Evolutionary conservation across 2,797 vertebrate species (phyloP), one percentile per base, ranked within the genome.

Genomic region (Adelosebastes latens): DNA sequence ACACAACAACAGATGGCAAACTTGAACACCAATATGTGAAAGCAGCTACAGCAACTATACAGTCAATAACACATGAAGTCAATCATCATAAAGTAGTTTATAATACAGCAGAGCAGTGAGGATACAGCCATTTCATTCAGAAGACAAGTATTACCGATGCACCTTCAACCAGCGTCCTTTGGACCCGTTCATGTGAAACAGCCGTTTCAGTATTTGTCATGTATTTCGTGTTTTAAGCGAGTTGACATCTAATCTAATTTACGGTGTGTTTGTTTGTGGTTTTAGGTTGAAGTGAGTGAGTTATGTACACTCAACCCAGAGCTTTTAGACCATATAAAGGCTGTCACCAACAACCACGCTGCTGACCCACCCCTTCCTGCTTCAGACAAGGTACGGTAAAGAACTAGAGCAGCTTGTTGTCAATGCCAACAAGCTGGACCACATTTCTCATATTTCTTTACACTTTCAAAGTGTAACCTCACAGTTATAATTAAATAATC

Each of bases 241-340:
- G 9, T 11, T 32, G 11, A 34, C 14, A 0, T 64, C 14, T 18
- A 13, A 27, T 16, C 11, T 25, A 2, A 59, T 0, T 58, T 25
- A 8, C 10, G 1, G 4, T 64, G 63, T 10, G 1, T 46, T 16
- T 59, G 12, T 69, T 24, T 72, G 27, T 75, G 20, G 52, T 86
- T 72, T 22, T 77, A 96, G 96, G 55, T 96, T 22, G 93, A 92
- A 11, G 11, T 96, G 8, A 79, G 27, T 7, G 92, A 94, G 12
- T 60, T 95, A 8, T 89, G 70, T 69, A 27, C 72, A n/a, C 91
- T 96, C 27, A 96, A 96, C 72, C 84, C 90, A 29, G 95, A 95
- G 20, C 87, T 96, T 27, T 32, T 94, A 49, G 84, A 91, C 8
- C 77, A 88, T 11, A 66, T 96, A 13, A 93, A 91, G 7, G 8